These are phyloP conservation scores for Acleris holmiana DNA, from an alignment of 2,888 invertebrate species.

Conservation along the genomic window DNA sequence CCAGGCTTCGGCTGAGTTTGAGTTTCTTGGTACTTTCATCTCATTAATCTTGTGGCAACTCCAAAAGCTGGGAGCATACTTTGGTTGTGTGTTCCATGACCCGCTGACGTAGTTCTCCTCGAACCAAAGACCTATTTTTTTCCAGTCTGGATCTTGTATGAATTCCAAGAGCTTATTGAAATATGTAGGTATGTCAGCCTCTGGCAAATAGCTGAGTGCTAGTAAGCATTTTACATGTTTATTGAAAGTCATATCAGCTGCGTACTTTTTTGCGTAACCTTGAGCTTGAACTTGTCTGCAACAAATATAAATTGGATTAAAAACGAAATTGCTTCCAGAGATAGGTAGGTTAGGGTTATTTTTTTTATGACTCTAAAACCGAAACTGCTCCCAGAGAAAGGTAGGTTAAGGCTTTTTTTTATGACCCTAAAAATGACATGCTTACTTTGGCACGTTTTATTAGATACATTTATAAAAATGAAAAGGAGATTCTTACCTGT, in stretches of 20 bases:
- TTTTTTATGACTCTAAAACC: no score
- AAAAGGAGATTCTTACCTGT: slow-evolving; percentile 1
- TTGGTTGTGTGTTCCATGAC: slow-evolving; percentile 1
- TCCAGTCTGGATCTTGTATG: slow-evolving; percentile 7
- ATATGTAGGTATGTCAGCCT: slow-evolving; percentile 11
- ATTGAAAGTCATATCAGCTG: slow-evolving; percentile 15
- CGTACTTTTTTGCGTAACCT: slow-evolving; percentile 16
- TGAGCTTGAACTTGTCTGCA: slow-evolving; percentile 8
- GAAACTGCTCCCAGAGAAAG: no score
- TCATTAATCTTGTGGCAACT: slow-evolving; percentile 19
- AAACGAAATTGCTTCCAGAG: no score
- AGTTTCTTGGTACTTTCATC: slow-evolving; percentile 28
- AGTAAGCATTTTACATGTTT: slow-evolving; percentile 23
- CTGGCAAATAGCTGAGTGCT: slow-evolving; percentile 12
- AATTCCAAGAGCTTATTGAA: slow-evolving; percentile 6
- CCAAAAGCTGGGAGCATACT: slow-evolving; percentile 32
- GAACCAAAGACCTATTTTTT: slow-evolving; percentile 4
- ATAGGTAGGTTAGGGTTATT: no score
- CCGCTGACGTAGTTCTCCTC: slow-evolving; percentile 5
- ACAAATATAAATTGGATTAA: no score
- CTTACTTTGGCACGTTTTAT: no score
- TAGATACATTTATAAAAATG: no score
- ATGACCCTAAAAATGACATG: no score
- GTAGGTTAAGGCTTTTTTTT: no score
- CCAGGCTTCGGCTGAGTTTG: slow-evolving; percentile 36